phyloP scores from a whole-genome alignment of 2,888 invertebrate species.

The Folsomia candida region DNA sequence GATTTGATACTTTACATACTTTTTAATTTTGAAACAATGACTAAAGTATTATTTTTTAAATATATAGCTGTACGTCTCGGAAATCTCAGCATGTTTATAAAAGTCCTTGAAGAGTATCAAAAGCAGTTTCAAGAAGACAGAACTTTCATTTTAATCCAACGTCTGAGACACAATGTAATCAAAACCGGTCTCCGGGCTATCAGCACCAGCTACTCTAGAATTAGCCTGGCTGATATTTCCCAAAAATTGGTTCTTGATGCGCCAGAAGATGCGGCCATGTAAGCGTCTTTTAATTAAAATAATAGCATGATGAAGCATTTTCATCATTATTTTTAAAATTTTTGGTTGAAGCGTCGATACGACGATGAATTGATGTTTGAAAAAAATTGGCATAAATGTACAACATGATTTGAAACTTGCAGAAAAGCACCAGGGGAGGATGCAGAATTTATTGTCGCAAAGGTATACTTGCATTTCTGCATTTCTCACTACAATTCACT shows the following conservation, averaged over 20 bases:
- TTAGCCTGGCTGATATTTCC: slow-evolving; percentile 92
- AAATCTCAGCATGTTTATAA: slow-evolving; percentile 88
- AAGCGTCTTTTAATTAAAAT: too few relatives aligned
- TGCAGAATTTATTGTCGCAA: slow-evolving; percentile 98
- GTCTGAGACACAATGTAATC: slow-evolving; percentile 96
- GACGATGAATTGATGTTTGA: too few relatives aligned
- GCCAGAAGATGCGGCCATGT: slow-evolving; percentile 93
- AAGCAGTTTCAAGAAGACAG: slow-evolving; percentile 90
- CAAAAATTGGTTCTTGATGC: slow-evolving; percentile 89
- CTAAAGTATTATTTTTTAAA: not conserved
- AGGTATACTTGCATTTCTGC: slow-evolving; percentile 56
- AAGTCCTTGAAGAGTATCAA: slow-evolving; percentile 85
- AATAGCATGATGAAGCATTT: too few relatives aligned
- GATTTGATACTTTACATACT: not conserved
- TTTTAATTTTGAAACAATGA: not conserved
- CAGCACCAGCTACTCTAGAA: slow-evolving; percentile 91
- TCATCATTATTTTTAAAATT: too few relatives aligned
- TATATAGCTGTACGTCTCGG: slow-evolving; percentile 82
- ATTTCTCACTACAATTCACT: not conserved
- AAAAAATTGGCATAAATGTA: too few relatives aligned
- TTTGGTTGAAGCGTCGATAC: too few relatives aligned
- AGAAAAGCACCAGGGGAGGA: too few relatives aligned
- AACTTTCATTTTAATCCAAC: slow-evolving; percentile 91
- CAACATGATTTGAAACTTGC: too few relatives aligned
- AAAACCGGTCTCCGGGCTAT: slow-evolving; percentile 97